Evolutionary conservation across 1,140 invertebrate species (phyloP), one percentile per base, ranked within the genome.

Genomic region (Leptopilina boulardi): DNA sequence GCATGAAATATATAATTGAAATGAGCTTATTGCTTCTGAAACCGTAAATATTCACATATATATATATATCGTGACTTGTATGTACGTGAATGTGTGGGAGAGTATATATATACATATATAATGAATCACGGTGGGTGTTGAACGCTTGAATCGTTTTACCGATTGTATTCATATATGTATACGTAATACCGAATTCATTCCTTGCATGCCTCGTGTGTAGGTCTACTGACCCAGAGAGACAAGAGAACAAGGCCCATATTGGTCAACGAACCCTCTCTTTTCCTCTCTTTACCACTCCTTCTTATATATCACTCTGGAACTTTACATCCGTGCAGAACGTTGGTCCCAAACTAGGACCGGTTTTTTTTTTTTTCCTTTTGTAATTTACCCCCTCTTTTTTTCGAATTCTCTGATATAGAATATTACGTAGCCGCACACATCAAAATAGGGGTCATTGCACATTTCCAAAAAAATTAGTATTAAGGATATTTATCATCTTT

Each of bases 171-270:
- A 38, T 9, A 30, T 11, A n/a, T n/a, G n/a, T n/a, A 59, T 15
- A 59, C 56, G 56, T 59, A 59, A 59, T 15, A 59, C 56, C 56
- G 13, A 66, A 66, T 66, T 66, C 26, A 66, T 66, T 66, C 59
- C 21, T n/a, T 13, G 15, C 59, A 30, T 66, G 59, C 59, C 26
- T 66, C 59, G 51, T 21, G 80, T 80, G 80, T 80, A 83, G 80
- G 85, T 82, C 85, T 85, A 86, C 83, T 86, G 83, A 86, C 83
- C 85, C 82, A 86, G 82, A 83, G 82, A 83, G 82, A 83, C 77
- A 79, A 75, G 56, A 74, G 77, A 79, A 79, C 78, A 78, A 81
- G 81, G 75, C 80, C 77, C 78, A 77, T 56, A 76, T 77, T 82
- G 81, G 78, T 81, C 81, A 80, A 72, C 79, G 81, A 83, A 38